A percentile compares a stretch with the other conserved stretches of the same genome.
These are phyloP conservation scores for Operophtera brumata DNA, from an alignment of 2,888 invertebrate genomes.

Conservation along the genomic window DNA sequence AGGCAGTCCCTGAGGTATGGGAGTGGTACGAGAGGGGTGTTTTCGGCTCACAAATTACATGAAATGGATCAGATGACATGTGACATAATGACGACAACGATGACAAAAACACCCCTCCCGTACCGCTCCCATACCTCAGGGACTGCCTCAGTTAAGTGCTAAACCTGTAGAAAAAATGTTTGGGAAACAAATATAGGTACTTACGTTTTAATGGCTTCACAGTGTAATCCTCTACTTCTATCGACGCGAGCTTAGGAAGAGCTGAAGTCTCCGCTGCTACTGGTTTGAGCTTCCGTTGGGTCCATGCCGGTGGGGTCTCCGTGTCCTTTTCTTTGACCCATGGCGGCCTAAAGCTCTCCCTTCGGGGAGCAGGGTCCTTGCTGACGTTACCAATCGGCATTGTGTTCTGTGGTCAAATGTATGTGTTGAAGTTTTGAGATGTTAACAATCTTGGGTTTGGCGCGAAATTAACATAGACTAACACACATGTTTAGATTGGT, in stretches of 20 bases:
- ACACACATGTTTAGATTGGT: too few relatives aligned
- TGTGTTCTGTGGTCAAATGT: slow-evolving; percentile 41
- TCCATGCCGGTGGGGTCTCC: slow-evolving; percentile 83
- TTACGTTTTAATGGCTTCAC: slow-evolving; percentile 65
- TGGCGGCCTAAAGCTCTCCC: slow-evolving; percentile 86
- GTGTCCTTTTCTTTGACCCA: slow-evolving; percentile 86
- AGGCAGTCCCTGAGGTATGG: too few relatives aligned
- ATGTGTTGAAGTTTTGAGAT: neutral
- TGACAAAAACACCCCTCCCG: too few relatives aligned
- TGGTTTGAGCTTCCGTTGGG: slow-evolving; percentile 76
- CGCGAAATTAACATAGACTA: too few relatives aligned
- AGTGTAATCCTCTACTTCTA: slow-evolving; percentile 39
- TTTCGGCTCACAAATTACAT: too few relatives aligned
- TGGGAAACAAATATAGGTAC: slow-evolving; percentile 28
- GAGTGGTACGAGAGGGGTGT: too few relatives aligned
- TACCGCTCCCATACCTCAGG: too few relatives aligned
- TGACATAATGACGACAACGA: too few relatives aligned
- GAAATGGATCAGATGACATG: too few relatives aligned
- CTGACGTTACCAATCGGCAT: slow-evolving; percentile 77
- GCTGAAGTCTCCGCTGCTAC: slow-evolving; percentile 56
- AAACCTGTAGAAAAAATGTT: too few relatives aligned
- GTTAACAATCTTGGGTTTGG: neutral
- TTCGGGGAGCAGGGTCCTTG: slow-evolving; percentile 76
- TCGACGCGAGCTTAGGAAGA: slow-evolving; percentile 26
- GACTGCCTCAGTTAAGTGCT: too few relatives aligned